Evolutionary conservation across 2,113 vertebrate genomes (phyloP), one percentile per base, ranked within the genome.

Genomic region (Onychostruthus taczanowskii): DNA sequence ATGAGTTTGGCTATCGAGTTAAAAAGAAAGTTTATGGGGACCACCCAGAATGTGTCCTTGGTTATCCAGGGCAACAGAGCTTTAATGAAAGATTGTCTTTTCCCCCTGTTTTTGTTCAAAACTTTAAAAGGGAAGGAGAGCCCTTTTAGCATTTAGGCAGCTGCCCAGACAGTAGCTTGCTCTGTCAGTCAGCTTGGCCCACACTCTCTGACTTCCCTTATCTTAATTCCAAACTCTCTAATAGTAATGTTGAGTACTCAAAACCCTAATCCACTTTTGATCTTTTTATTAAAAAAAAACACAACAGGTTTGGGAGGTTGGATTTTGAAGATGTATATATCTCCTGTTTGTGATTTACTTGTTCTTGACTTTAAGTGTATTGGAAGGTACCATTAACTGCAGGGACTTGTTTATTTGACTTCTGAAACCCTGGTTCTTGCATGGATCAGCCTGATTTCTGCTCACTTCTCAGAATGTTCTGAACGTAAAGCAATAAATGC

Each of bases 41-140:
- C 94, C 82, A 94, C 95, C 91, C 94, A 95, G 90, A 77, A 94
- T 70, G 55, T 74, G 30, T 93, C 59, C 50, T 63, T 91, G 23
- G 75, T 91, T 82, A 90, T 94, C 49, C 68, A 70, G 76, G 47
- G 73, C 28, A 96, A 93, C 16, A 80, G 64, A 68, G 26, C 16
- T 55, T 72, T 88, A 86, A 81, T 84, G 52, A 93, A 93, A 90
- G 94, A 90, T 93, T 90, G 89, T 93, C 19, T 74, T 85, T 88
- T 79, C 19, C 1, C 18, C 37, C 39, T 63, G 17, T 56, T 91
- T 77, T 88, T 77, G 20, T 92, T 53, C 93, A 86, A 90, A 86
- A 61, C 68, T 80, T 89, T 77, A 74, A 93, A 95, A 93, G 68
- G 68, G 43, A 74, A 79, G 22, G 47, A 77, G 24, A 94, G 9